Evolutionary conservation across 2,888 invertebrate species (phyloP).

Genomic region (Alentia gelatinosa): DNA sequence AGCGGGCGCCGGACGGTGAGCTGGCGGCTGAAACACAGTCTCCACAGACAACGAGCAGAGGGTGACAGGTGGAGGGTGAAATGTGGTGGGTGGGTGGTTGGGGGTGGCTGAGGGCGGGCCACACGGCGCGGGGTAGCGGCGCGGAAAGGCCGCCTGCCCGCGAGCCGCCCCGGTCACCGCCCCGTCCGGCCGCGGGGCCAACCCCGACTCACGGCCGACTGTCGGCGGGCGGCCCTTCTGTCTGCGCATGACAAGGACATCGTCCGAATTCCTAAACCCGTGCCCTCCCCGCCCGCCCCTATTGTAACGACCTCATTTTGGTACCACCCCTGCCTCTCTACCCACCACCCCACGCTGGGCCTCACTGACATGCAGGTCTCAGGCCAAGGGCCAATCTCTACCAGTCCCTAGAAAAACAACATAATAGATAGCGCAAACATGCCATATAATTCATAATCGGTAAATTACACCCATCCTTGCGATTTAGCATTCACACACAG

Average conservation of each 20-base stretch:
- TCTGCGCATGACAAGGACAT: too few species aligned
- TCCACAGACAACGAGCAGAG: too few species aligned
- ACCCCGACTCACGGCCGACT: neutral
- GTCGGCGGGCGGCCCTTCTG: neutral
- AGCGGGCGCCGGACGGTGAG: too few species aligned
- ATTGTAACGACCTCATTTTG: too few species aligned
- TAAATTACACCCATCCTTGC: neutral
- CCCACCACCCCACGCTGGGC: neutral
- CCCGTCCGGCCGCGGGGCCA: neutral
- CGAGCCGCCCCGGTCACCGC: constrained; percentile 48
- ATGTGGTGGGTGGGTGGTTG: neutral
- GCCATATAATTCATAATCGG: neutral
- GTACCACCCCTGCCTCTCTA: too few species aligned
- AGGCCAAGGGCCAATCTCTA: too few species aligned
- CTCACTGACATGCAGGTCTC: neutral
- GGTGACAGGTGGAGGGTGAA: too few species aligned
- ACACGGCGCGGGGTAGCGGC: constrained; percentile 25
- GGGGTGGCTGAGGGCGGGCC: neutral
- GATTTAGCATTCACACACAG: neutral
- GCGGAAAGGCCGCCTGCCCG: constrained; percentile 43
- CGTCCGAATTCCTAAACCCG: neutral
- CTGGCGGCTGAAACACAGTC: too few species aligned
- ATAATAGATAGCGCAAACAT: neutral
- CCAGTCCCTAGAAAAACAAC: neutral
- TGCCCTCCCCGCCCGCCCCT: neutral